Base-by-base conservation (phyloP, 2,888 invertebrate species). In the Parelbella ahira region DNA sequence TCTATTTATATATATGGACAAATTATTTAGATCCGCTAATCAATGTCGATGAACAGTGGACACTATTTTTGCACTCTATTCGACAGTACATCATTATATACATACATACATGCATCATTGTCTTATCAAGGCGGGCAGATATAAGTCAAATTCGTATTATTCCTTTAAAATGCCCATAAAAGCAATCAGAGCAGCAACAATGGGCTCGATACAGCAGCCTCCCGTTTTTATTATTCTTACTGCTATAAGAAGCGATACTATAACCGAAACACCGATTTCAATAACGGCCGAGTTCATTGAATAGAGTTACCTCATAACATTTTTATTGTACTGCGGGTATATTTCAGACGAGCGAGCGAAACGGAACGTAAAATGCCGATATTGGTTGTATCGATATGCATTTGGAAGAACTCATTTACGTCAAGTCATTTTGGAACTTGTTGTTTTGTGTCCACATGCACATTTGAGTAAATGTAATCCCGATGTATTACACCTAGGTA, bases 221-320 rank as follows among this genome's bases (percentile, higher is more conserved):
- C 53, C 60, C 62, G 54, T 55, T 63, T 63, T 73, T 78, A 71
- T 72, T 73, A 73, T 73, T 58, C 58, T 50, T 54, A 53, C 57
- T 55, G 56, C 61, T 63, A 61, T 64, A 73, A 73, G 68, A 69
- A 74, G 68, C 62, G 67, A 60, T 74, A 72, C 68, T 74, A 75
- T 72, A 72, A 71, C 63, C 70, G 59, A 74, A 82, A 76, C 68
- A 60, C 63, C 68, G 80, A 77, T 81, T 81, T 80, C 83, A 84
- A 86, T 84, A 83, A 79, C 76, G 64, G 74, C 64, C 66, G 71
- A 71, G 73, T 78, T 81, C 82, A 80, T 79, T 82, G 77, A 84
- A 83, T 81, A 78, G 74, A 78, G 76, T 82, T 78, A 80, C 75
- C 79, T 83, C 83, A 71, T 86, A 86, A 84, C 79, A 75, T 82